Conservation (phyloP, 2,797 vertebrate genomes). For the Hydrophis major region DNA sequence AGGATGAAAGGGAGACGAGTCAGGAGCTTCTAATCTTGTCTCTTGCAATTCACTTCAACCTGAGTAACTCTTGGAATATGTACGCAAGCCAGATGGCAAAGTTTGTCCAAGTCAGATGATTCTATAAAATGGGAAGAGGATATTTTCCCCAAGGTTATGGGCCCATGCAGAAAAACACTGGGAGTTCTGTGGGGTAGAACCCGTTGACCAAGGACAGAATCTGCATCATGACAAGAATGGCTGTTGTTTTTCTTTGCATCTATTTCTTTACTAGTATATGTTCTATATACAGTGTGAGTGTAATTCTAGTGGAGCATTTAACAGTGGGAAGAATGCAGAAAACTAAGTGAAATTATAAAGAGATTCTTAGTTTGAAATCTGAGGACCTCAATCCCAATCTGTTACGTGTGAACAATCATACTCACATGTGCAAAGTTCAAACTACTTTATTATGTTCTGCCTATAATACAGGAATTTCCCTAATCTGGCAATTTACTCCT, state of each 20-base stretch:
- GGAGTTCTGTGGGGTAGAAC: not conserved
- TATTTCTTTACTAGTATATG: not conserved
- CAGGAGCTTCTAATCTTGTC: constrained; percentile 20
- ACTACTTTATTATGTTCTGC: not conserved
- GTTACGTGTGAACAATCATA: not conserved
- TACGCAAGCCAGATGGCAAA: not conserved
- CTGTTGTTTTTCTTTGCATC: not conserved
- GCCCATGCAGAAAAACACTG: not conserved
- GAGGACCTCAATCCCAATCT: not conserved
- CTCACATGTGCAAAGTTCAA: not conserved
- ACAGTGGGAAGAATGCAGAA: not conserved
- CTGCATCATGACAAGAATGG: not conserved
- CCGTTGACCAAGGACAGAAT: not conserved
- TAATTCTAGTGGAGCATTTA: not conserved
- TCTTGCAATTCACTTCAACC: not conserved
- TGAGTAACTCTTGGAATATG: constrained; percentile 2
- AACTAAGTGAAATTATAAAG: not conserved
- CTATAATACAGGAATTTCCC: not conserved
- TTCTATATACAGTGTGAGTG: not conserved
- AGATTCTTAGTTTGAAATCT: not conserved
- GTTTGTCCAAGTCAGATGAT: constrained; percentile 1
- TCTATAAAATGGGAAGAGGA: not conserved
- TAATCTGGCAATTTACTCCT: not conserved
- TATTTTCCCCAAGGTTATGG: not conserved
- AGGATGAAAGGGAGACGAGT: constrained; percentile 27